Evolutionary conservation across 2,888 invertebrate genomes (phyloP).

Genomic region (Mylabris sibirica): DNA sequence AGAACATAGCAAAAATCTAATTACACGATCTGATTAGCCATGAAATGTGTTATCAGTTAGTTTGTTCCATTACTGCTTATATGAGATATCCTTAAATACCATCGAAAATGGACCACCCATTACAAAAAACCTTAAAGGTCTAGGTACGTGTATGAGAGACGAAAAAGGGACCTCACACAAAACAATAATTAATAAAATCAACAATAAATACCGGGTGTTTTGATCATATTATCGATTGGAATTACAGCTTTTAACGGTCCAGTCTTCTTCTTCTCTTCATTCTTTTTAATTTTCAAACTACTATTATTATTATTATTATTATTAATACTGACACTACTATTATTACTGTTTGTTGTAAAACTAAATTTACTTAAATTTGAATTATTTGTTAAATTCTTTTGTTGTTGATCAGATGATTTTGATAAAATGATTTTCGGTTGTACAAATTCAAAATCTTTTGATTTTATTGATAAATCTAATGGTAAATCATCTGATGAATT

Average conservation of each 20-base stretch:
- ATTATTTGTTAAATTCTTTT: no score
- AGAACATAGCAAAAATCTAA: no score
- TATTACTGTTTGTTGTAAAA: background rate
- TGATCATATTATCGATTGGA: conserved; percentile 43
- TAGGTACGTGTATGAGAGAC: no score
- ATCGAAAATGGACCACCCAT: no score
- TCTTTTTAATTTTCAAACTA: conserved; percentile 27
- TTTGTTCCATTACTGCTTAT: no score
- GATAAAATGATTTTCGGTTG: conserved; percentile 21
- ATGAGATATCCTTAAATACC: no score
- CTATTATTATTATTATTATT: conserved; percentile 5
- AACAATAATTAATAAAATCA: no score
- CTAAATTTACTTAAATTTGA: conserved; percentile 17
- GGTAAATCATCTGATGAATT: conserved; percentile 13
- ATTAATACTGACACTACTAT: background rate
- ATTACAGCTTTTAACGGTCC: conserved; percentile 42
- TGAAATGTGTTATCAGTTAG: no score
- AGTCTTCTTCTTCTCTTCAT: conserved; percentile 21
- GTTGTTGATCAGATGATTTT: conserved; percentile 1
- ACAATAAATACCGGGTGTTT: conserved; percentile 12
- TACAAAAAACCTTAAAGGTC: no score
- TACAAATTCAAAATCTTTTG: conserved; percentile 18
- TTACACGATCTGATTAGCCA: no score
- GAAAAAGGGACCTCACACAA: no score
- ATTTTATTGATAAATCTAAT: conserved; percentile 26